Evolutionary conservation across 2,113 vertebrate species (phyloP).

Genomic region (Vanacampus margaritifer): DNA sequence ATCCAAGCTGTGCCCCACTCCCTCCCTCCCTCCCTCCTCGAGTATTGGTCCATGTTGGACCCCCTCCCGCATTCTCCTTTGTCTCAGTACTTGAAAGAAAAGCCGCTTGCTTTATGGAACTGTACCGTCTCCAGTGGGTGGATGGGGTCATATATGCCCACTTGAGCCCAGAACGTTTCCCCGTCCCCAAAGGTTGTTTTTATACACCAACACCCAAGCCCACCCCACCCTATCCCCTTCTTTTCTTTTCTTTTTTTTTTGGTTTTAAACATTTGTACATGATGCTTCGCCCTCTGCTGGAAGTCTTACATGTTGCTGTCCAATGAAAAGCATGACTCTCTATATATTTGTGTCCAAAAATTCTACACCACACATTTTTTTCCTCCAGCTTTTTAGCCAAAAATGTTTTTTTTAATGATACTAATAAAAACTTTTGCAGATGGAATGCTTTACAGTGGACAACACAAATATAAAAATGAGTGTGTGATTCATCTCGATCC

Average conservation of each 20-base stretch:
- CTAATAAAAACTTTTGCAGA: background rate
- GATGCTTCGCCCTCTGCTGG: slow-evolving; percentile 43
- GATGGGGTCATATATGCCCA: slow-evolving; percentile 11
- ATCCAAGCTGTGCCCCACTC: slow-evolving; percentile 35
- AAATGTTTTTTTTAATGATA: background rate
- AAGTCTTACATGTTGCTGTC: slow-evolving; percentile 61
- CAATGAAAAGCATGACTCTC: slow-evolving; percentile 5
- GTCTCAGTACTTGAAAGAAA: slow-evolving; percentile 40
- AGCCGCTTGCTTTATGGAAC: slow-evolving; percentile 30
- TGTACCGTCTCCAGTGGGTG: slow-evolving; percentile 11
- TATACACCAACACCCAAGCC: background rate
- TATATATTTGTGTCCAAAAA: background rate
- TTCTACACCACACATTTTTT: background rate
- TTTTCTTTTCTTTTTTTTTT: slow-evolving; percentile 57
- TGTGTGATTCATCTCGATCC: background rate
- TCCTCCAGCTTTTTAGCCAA: background rate
- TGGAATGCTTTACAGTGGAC: slow-evolving; percentile 1
- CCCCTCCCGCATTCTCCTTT: slow-evolving; percentile 13
- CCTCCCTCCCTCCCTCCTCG: slow-evolving; percentile 30
- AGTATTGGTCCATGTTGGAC: slow-evolving; percentile 72
- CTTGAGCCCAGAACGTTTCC: slow-evolving; percentile 10
- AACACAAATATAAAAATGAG: background rate
- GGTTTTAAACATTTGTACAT: slow-evolving; percentile 63
- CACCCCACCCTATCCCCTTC: background rate
- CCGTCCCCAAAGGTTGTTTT: slow-evolving; percentile 18